phyloP scores from a whole-genome alignment of 1,140 invertebrate species.

The Platorchestia sp. region DNA sequence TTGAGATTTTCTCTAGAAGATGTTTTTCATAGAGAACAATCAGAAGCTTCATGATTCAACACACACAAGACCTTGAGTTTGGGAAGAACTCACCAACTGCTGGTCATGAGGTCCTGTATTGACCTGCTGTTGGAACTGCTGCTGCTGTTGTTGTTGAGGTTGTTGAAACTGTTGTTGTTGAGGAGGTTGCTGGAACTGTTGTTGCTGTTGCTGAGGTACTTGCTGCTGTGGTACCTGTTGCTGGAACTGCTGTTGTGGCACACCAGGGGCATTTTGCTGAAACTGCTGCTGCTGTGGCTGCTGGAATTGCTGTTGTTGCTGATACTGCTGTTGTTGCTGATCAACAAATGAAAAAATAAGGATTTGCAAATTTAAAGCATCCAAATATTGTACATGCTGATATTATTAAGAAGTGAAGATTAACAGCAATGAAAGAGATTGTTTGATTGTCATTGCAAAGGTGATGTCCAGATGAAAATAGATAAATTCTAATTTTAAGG shows the following conservation, averaged over 20 bases:
- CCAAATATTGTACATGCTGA: background rate
- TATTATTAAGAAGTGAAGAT: no score
- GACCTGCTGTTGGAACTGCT: conserved; percentile 67
- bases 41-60: background rate
- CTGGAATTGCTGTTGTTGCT: background rate
- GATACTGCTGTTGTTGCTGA: background rate
- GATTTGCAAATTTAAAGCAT: no score
- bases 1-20: no score
- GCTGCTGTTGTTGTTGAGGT: conserved; percentile 69
- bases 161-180: conserved; percentile 64
- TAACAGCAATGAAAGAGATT: no score
- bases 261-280: background rate
- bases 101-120: conserved; percentile 55
- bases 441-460: no score
- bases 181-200: conserved; percentile 66
- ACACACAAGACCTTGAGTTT: background rate
- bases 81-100: background rate
- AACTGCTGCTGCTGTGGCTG: background rate
- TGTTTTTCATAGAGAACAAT: background rate
- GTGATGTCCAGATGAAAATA: no score
- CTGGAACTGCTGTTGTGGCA: conserved; percentile 3
- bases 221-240: conserved; percentile 11
- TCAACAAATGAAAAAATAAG: no score
- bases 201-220: conserved; percentile 61
- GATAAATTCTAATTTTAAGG: no score